These are phyloP conservation scores for Byasa hedistus DNA, from an alignment of 2,888 invertebrate species.

Conservation along the genomic window DNA sequence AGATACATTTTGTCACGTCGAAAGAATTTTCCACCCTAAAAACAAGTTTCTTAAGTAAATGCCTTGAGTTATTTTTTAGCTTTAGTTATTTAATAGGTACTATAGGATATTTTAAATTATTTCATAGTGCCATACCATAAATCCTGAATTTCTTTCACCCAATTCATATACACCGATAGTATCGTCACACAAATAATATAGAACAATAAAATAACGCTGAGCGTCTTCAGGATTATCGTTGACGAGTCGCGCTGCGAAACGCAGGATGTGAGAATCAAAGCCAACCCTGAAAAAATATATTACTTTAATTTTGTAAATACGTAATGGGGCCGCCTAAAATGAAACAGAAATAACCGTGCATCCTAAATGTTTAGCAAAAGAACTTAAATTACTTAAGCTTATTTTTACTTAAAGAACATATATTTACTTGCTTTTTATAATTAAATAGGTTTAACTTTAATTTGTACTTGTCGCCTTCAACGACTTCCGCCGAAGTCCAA, in stretches of 20 bases:
- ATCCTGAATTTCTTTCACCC: conserved; percentile 86
- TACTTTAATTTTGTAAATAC: not conserved
- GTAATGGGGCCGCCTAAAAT: too few relatives aligned
- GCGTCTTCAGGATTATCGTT: conserved; percentile 84
- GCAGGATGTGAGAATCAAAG: conserved; percentile 86
- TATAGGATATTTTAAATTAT: not conserved
- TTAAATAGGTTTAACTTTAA: too few relatives aligned
- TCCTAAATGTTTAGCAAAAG: too few relatives aligned
- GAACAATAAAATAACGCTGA: conserved; percentile 87
- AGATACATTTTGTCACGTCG: conserved; percentile 85
- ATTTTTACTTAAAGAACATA: too few relatives aligned
- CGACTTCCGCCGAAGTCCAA: too few relatives aligned
- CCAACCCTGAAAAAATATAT: conserved; percentile 78
- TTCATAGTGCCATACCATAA: conserved; percentile 34
- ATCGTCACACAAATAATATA: conserved; percentile 90
- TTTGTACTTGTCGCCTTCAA: too few relatives aligned
- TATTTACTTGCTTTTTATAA: too few relatives aligned
- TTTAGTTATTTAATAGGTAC: too few relatives aligned
- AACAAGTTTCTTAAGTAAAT: not conserved
- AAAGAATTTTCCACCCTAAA: conserved; percentile 83
- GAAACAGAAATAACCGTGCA: too few relatives aligned
- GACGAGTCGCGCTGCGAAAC: conserved; percentile 89
- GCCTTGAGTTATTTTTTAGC: too few relatives aligned
- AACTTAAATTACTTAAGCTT: too few relatives aligned
- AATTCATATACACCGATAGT: conserved; percentile 91